phyloP scores from a whole-genome alignment of 2,888 invertebrate genomes.

The Thecocarcelia acutangulata region DNA sequence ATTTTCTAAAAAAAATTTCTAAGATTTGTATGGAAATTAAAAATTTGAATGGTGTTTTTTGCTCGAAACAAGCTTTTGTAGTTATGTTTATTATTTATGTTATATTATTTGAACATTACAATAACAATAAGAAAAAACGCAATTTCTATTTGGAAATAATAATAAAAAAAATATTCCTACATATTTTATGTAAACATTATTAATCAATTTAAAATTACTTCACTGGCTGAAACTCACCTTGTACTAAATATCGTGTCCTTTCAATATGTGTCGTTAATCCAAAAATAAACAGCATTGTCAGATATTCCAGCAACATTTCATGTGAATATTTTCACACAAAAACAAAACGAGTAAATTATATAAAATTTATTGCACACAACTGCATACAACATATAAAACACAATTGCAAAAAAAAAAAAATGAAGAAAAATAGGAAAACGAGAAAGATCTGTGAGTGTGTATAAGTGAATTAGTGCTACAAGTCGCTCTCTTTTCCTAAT shows the following conservation, averaged over 20 bases:
- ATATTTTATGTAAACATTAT: too few species aligned
- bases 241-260: conserved; percentile 74
- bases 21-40: too few species aligned
- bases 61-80: too few species aligned
- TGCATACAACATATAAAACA: conserved; percentile 42
- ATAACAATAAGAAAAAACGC: too few species aligned
- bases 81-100: too few species aligned
- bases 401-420: conserved; percentile 8
- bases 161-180: too few species aligned
- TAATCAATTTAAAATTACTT: background rate
- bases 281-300: conserved; percentile 80
- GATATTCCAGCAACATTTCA: conserved; percentile 82
- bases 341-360: conserved; percentile 54
- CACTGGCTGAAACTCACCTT: conserved; percentile 73
- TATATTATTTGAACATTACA: too few species aligned
- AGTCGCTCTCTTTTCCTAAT: background rate
- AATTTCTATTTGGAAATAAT: too few species aligned
- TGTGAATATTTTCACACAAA: conserved; percentile 76
- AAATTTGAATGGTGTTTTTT: too few species aligned
- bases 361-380: conserved; percentile 51
- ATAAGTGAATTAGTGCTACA: background rate
- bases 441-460: background rate
- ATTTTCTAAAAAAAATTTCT: too few species aligned
- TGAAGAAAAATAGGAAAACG: too few species aligned
- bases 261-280: conserved; percentile 80